Evolutionary conservation across 37 sponge, comb jelly and placozoan genomes (phyloP), one percentile per base, ranked within the genome.

Genomic region (Aphrocallistes beatrix): DNA sequence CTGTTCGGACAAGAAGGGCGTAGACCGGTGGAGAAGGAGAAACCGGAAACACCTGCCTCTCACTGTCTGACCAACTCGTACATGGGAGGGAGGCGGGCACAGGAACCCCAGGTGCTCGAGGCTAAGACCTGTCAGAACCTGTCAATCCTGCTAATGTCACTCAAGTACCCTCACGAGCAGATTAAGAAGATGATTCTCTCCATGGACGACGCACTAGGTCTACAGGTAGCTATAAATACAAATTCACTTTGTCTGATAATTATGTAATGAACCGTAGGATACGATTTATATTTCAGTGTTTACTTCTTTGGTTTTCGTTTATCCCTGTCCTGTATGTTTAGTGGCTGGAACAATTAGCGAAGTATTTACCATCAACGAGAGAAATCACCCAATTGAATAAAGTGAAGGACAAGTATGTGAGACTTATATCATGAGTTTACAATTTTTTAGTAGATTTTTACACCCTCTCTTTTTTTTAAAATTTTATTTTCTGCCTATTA

Each of bases 61-160:
- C 6, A 16, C 13, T 6, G 21, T 1, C 6, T 3, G 17, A 60
- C 17, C 34, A 30, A 30, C 3, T 60, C 75, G 3, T 60, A 32
- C 21, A 28, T 60, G 34, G 75, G 75, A 19, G 3, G 17, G 8
- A 3, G 75, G 34, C 8, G 75, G n/a, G 75, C n/a, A 60, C 75
- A 60, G 34, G 75, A 60, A 13, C 75, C 75, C 34, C 75, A 60
- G 75, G 75, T 60, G 34, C n/a, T 60, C 6, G 75, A 60, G 3
- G 32, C 75, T 3, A 60, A 60, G 34, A 60, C 75, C 75, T 60
- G 75, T 60, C 75, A 60, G 75, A 60, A 60, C n/a, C 75, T 60
- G 75, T 60, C 75, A 3, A 60, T 60, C 75, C 75, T 60, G n/a
- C 21, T 60, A 6, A 60, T 60, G 75, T 60, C 75, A 13, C 75